Base-by-base conservation (phyloP, 2,888 invertebrate species). In the Nasonia oneida region DNA sequence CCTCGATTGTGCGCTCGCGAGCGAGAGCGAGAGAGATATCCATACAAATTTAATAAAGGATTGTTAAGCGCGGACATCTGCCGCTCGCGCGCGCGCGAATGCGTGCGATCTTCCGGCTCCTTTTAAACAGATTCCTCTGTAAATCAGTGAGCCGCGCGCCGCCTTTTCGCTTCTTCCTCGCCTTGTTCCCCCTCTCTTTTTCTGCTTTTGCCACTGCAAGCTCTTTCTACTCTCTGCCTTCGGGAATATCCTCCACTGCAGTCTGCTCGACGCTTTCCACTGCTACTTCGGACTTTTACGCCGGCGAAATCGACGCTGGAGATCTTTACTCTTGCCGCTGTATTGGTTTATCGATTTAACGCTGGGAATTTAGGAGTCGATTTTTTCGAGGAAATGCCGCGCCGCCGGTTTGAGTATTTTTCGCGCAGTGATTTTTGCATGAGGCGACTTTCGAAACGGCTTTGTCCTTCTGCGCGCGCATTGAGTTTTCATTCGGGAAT, bases 41-140 rank as follows among this genome's bases (percentile, higher is more conserved):
- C 81, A 85, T 87, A 85, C 85, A 77, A 85, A 85, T 84, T 87
- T 85, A 87, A 87, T 83, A 87, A 87, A 87, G 83, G 75, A 85
- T 74, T 42, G 85, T 83, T 81, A 81, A 87, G 75, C 82, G 70
- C 80, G 84, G 84, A 76, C 79, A 82, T 77, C 84, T 84, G 78
- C 74, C 71, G 61, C 83, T 23, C 71, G 39, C 67, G 37, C 71
- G 50, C 70, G 23, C 75, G 74, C 61, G 50, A 71, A 18, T 42
- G 14, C 42, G 67, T 77, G 73, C 73, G 57, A 61, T n/a, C 57
- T 70, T 82, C 79, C 67, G 23, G 50, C 61, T 70, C 57, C 76
- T 84, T 79, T 84, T 82, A 84, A 87, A 82, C 84, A 84, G 81
- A 87, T 82, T 73, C 82, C 76, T 71, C 76, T 82, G 84, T 82